Percentiles rank a stretch among this genome's conserved stretches.
Conservation (phyloP, 2,797 vertebrate genomes). For the Ara ararauna region DNA sequence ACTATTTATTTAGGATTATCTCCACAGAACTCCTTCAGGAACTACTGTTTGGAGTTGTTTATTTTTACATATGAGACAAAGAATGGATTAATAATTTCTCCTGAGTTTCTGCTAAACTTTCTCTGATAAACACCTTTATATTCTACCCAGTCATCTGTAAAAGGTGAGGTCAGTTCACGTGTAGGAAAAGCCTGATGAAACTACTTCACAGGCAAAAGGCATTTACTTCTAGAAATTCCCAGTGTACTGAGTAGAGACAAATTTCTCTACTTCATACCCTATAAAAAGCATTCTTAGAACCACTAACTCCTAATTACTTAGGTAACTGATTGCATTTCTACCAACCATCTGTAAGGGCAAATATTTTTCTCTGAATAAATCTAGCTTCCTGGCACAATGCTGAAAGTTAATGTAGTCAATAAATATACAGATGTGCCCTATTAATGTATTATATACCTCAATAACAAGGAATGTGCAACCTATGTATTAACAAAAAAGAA, state of each 20-base stretch:
- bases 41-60: not conserved
- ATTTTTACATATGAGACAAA: not conserved
- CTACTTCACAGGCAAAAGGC: not conserved
- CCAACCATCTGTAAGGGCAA: not conserved
- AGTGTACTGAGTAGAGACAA: not conserved
- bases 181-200: not conserved
- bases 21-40: not conserved
- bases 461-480: not conserved
- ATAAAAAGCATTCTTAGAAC: not conserved
- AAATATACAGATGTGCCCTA: not conserved
- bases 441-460: not conserved
- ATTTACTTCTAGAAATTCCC: conserved; percentile 16
- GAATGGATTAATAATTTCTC: not conserved
- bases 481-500: not conserved
- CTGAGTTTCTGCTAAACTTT: not conserved
- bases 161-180: not conserved
- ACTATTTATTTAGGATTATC: conserved; percentile 16
- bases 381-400: not conserved
- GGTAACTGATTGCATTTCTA: not conserved
- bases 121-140: not conserved
- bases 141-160: not conserved
- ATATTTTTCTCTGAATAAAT: not conserved
- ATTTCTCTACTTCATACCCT: not conserved
- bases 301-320: not conserved
- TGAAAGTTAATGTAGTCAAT: not conserved